phyloP scores from a whole-genome alignment of 2,888 invertebrate genomes.

The Tipula confusa region DNA sequence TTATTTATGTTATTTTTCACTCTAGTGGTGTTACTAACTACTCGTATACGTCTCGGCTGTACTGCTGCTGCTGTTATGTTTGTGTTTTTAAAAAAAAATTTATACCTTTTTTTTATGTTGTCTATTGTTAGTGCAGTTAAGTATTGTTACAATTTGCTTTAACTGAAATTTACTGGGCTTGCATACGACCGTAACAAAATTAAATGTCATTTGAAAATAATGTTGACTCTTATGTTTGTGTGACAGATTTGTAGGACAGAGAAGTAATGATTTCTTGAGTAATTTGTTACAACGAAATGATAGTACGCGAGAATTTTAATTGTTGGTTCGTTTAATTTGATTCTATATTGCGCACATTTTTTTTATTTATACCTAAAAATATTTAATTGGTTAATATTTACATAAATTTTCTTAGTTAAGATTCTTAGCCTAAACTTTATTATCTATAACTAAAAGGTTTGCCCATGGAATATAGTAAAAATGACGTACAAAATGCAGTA shows the following conservation, averaged over 20 bases:
- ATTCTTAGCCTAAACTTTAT: too few species aligned
- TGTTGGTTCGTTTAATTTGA: too few species aligned
- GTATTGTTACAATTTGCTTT: neutral
- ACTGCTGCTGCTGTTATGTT: constrained; percentile 8
- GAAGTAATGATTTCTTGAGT: too few species aligned
- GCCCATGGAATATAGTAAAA: too few species aligned
- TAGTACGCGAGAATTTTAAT: too few species aligned
- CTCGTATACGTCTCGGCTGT: neutral
- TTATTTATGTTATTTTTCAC: neutral
- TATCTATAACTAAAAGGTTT: too few species aligned
- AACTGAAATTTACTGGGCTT: neutral
- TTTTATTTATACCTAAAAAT: too few species aligned
- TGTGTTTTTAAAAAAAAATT: neutral
- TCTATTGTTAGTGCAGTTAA: constrained; percentile 1
- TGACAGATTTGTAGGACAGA: neutral
- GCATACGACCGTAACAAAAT: neutral
- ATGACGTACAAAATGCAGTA: too few species aligned
- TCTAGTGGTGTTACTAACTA: neutral
- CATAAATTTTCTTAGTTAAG: too few species aligned
- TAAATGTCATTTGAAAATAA: neutral
- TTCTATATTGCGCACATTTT: too few species aligned
- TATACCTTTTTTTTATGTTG: neutral
- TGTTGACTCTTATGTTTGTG: neutral
- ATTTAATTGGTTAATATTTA: too few species aligned
- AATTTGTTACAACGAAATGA: too few species aligned